Percentiles rank a stretch among this genome's conserved stretches.
These are phyloP conservation scores for Brenthis ino DNA, from an alignment of 2,888 invertebrate genomes.

Conservation along the genomic window DNA sequence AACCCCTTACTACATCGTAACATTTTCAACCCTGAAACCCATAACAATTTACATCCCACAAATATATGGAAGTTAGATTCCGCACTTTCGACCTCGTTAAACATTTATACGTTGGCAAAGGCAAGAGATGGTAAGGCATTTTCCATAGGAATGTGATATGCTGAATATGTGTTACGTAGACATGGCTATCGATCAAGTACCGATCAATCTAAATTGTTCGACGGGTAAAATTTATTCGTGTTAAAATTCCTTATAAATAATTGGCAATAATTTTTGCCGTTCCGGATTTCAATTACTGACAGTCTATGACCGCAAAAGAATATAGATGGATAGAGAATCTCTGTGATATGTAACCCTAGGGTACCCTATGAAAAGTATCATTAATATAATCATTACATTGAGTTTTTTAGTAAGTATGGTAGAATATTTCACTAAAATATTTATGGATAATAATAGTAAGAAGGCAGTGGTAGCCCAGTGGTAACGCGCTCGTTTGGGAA, in stretches of 20 bases:
- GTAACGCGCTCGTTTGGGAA: too few species aligned
- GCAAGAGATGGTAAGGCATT: not conserved
- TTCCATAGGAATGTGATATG: not conserved
- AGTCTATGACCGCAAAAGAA: too few species aligned
- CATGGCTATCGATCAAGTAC: conserved; percentile 7
- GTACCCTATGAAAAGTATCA: too few species aligned
- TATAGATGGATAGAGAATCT: too few species aligned
- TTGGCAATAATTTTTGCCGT: not conserved
- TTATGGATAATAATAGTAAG: too few species aligned
- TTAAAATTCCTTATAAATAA: conserved; percentile 2
- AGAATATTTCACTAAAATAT: too few species aligned
- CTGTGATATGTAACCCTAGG: too few species aligned
- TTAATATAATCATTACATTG: too few species aligned
- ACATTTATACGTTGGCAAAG: conserved; percentile 11
- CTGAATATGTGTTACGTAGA: not conserved
- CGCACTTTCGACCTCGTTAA: conserved; percentile 24
- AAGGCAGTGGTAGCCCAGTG: too few species aligned
- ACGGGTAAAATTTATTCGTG: conserved; percentile 1
- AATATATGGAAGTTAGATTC: conserved; percentile 2
- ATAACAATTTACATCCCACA: conserved; percentile 6
- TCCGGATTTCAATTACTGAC: too few species aligned
- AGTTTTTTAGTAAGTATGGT: too few species aligned
- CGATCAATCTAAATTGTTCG: conserved; percentile 14
- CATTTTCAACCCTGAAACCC: not conserved
- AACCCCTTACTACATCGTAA: too few species aligned